Evolutionary conservation across 2,888 invertebrate species (phyloP).

Genomic region (Sclerodermus sp.): DNA sequence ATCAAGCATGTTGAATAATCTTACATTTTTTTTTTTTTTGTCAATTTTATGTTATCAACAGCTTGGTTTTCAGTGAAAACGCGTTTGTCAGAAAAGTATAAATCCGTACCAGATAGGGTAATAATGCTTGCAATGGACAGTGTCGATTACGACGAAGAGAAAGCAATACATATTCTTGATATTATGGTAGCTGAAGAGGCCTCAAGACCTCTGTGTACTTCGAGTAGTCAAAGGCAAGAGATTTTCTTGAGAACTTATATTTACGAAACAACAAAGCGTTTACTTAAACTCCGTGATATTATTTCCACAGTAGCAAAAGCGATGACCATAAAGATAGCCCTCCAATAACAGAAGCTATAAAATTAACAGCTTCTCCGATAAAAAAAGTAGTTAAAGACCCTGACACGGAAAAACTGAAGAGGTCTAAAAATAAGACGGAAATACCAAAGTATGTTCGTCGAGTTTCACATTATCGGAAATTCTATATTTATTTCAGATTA

Average conservation of each 20-base stretch:
- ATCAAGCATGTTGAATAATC: slow-evolving; percentile 4
- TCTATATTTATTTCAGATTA: slow-evolving; percentile 3
- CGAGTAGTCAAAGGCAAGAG: slow-evolving; percentile 49
- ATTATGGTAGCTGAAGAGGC: slow-evolving; percentile 72
- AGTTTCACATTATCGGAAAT: slow-evolving; percentile 7
- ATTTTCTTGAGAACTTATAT: neutral
- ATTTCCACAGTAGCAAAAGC: slow-evolving; percentile 42
- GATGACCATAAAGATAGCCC: slow-evolving; percentile 51
- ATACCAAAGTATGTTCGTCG: slow-evolving; percentile 51
- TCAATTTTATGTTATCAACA: too few relatives aligned
- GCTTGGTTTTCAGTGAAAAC: slow-evolving; percentile 77
- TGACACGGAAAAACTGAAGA: slow-evolving; percentile 51
- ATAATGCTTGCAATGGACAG: slow-evolving; percentile 85
- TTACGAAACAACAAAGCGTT: too few relatives aligned
- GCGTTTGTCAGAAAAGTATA: slow-evolving; percentile 72
- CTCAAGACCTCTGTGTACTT: slow-evolving; percentile 50
- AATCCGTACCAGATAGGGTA: slow-evolving; percentile 76
- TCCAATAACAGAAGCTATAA: slow-evolving; percentile 52
- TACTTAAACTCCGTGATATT: neutral
- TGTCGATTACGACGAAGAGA: slow-evolving; percentile 81
- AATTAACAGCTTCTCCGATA: slow-evolving; percentile 51
- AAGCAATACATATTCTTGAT: slow-evolving; percentile 77
- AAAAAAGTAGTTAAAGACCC: slow-evolving; percentile 44
- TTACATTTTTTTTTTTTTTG: slow-evolving; percentile 20
- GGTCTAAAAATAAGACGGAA: slow-evolving; percentile 56